Evolutionary conservation across 1,140 invertebrate genomes (phyloP).

Genomic region (Caenorhabditis latens): DNA sequence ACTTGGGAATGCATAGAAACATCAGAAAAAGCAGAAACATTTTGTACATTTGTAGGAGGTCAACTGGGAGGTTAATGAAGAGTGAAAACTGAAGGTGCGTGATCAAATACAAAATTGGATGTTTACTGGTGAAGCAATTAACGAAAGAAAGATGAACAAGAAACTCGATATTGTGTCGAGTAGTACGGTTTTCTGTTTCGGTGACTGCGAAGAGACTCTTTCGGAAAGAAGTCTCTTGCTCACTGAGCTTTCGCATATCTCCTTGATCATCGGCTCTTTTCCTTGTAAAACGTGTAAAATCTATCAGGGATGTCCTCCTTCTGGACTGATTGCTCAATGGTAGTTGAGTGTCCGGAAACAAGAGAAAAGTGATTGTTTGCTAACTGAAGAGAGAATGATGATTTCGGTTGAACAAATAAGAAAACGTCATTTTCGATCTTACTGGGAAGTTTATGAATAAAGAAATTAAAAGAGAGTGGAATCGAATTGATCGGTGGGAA

Average conservation of each 20-base stretch:
- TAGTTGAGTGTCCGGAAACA: constrained; percentile 45
- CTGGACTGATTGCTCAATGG: constrained; percentile 12
- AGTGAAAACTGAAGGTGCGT: constrained; percentile 11
- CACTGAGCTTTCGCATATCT: constrained; percentile 16
- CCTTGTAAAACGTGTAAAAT: constrained; percentile 44
- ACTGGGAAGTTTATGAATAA: neutral
- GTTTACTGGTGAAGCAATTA: constrained; percentile 52
- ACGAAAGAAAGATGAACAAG: constrained; percentile 40
- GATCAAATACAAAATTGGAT: constrained; percentile 33
- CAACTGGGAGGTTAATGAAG: neutral
- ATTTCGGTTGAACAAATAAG: constrained; percentile 19
- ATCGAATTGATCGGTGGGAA: neutral
- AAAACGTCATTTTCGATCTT: constrained; percentile 33
- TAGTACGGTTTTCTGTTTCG: constrained; percentile 41
- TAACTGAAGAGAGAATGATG: neutral
- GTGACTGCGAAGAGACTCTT: neutral
- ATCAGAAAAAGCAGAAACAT: neutral
- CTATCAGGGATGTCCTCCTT: constrained; percentile 25
- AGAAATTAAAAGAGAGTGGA: neutral
- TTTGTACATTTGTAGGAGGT: neutral
- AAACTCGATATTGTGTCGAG: constrained; percentile 51
- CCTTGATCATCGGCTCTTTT: constrained; percentile 3
- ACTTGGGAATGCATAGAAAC: neutral
- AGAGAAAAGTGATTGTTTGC: constrained; percentile 31
- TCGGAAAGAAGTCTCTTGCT: neutral